These are phyloP conservation scores for Gyrodactylus bullatarudis DNA, from an alignment of 1,140 invertebrate genomes.

Conservation along the genomic window DNA sequence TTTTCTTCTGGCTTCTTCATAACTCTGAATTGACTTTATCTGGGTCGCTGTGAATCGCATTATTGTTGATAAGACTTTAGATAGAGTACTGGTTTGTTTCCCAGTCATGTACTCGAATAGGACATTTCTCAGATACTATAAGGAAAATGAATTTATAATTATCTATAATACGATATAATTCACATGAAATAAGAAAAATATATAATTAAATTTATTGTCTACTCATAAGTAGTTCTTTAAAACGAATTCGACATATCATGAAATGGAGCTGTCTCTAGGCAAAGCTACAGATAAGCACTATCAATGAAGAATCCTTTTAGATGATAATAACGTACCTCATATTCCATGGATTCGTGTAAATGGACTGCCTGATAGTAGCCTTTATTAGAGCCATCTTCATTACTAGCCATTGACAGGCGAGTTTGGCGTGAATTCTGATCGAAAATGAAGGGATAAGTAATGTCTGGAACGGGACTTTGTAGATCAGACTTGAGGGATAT, in stretches of 20 bases:
- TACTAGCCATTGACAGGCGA: background rate
- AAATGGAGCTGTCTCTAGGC: background rate
- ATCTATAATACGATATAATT: background rate
- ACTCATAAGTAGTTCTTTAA: background rate
- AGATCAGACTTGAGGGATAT: background rate
- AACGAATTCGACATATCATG: background rate
- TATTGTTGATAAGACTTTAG: background rate
- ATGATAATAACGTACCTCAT: background rate
- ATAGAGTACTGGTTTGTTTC: background rate
- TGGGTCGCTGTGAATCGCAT: background rate
- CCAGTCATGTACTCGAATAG: background rate
- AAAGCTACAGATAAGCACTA: background rate
- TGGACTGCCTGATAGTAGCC: background rate
- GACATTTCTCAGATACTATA: background rate
- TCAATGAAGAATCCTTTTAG: background rate
- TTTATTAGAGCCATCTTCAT: background rate
- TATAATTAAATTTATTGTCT: background rate
- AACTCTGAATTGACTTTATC: background rate
- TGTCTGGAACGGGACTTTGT: background rate
- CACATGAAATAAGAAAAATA: background rate
- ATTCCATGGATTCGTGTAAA: background rate
- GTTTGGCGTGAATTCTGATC: background rate
- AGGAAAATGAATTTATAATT: background rate
- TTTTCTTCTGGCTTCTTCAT: background rate
- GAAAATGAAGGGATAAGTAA: background rate